A percentile compares a stretch with the other conserved stretches of the same genome.
Conservation (phyloP, 1,140 invertebrate species). For the Vollenhovia emeryi region DNA sequence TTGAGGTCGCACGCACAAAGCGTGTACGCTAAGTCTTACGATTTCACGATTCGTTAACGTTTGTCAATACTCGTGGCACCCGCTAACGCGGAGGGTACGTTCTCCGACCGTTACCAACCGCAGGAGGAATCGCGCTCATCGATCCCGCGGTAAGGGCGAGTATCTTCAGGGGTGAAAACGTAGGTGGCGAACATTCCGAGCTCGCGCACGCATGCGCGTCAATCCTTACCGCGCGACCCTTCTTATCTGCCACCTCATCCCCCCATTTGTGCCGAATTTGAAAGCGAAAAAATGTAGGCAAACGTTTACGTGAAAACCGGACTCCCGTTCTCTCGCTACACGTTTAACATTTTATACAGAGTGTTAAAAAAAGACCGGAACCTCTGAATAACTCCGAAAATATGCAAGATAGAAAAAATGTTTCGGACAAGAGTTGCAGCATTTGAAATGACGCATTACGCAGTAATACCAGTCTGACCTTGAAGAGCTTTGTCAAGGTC, state of each 20-base stretch:
- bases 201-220: conserved; percentile 37
- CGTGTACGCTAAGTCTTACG: not conserved
- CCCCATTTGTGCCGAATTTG: not conserved
- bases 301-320: not conserved
- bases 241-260: not conserved
- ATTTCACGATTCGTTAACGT: not conserved
- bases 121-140: not conserved
- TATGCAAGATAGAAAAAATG: too few relatives aligned
- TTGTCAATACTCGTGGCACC: not conserved
- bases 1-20: not conserved
- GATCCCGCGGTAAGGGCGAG: conserved; percentile 30
- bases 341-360: not conserved
- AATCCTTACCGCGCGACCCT: not conserved
- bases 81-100: conserved; percentile 20
- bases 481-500: too few relatives aligned
- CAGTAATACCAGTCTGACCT: too few relatives aligned
- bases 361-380: too few relatives aligned
- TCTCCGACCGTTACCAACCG: conserved; percentile 25
- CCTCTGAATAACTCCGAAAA: too few relatives aligned
- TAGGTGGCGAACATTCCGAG: conserved; percentile 55
- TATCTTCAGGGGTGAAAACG: conserved; percentile 44
- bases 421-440: too few relatives aligned
- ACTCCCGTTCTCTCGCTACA: not conserved
- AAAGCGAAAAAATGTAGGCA: not conserved
- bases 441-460: too few relatives aligned